Percentiles rank a stretch among this genome's conserved stretches.
Conservation (phyloP, 2,888 invertebrate genomes). For the Eugnorisma glareosa region DNA sequence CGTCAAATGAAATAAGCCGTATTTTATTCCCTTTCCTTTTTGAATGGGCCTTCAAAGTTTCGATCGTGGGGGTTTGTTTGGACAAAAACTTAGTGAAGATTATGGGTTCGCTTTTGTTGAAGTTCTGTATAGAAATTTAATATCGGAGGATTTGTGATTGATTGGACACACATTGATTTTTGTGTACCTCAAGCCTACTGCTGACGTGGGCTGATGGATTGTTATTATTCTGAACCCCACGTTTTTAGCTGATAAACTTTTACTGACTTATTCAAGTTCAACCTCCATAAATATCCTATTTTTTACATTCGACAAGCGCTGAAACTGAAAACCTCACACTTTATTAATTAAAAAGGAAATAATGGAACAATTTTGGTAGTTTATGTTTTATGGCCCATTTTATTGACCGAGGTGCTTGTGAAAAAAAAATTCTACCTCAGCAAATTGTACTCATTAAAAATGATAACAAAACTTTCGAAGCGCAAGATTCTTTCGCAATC, state of each 20-base stretch:
- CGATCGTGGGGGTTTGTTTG: slow-evolving; percentile 75
- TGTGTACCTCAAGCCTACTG: slow-evolving; percentile 50
- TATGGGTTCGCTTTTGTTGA: slow-evolving; percentile 69
- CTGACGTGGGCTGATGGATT: slow-evolving; percentile 32
- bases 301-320: not conserved
- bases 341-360: not conserved
- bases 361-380: no score
- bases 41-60: slow-evolving; percentile 82
- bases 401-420: no score
- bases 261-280: not conserved
- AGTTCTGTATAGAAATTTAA: slow-evolving; percentile 66
- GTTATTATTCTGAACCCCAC: slow-evolving; percentile 25
- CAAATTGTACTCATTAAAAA: slow-evolving; percentile 27
- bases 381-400: not conserved
- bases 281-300: not conserved
- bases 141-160: slow-evolving; percentile 65
- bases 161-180: slow-evolving; percentile 65
- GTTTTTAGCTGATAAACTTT: slow-evolving; percentile 20
- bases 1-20: slow-evolving; percentile 89
- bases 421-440: not conserved
- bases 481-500: slow-evolving; percentile 47
- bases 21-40: slow-evolving; percentile 87
- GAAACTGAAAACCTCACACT: not conserved
- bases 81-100: slow-evolving; percentile 77
- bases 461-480: slow-evolving; percentile 30